Conservation (phyloP, 1,140 invertebrate genomes). For the Caerostris darwini region DNA sequence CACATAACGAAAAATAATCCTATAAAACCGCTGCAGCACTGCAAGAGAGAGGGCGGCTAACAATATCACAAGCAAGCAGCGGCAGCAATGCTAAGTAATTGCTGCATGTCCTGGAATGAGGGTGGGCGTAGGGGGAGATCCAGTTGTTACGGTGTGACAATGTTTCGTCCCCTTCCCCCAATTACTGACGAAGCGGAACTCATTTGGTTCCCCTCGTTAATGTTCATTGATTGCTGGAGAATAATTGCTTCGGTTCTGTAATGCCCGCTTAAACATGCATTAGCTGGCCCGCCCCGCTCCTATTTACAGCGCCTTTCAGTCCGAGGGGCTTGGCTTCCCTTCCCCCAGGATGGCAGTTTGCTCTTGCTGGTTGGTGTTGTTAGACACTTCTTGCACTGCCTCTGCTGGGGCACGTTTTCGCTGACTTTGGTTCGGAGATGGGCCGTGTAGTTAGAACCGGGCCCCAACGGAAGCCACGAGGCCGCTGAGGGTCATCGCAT, state of each 20-base stretch:
- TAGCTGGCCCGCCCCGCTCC: background rate
- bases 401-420: background rate
- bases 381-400: background rate
- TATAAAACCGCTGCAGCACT: background rate
- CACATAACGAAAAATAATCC: background rate
- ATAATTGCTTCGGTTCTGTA: constrained; percentile 55
- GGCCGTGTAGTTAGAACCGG: background rate
- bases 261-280: constrained; percentile 50
- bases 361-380: background rate
- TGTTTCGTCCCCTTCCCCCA: background rate
- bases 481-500: background rate
- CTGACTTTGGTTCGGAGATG: background rate
- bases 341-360: background rate
- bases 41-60: background rate
- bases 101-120: background rate
- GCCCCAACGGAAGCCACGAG: background rate
- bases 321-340: background rate
- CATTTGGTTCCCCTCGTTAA: constrained; percentile 41
- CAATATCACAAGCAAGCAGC: background rate
- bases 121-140: background rate
- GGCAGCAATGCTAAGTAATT: background rate
- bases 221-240: constrained; percentile 34
- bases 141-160: background rate
- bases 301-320: background rate
- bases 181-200: constrained; percentile 38